Evolutionary conservation across 2,113 vertebrate species (phyloP).

Genomic region (Callipepla squamata): DNA sequence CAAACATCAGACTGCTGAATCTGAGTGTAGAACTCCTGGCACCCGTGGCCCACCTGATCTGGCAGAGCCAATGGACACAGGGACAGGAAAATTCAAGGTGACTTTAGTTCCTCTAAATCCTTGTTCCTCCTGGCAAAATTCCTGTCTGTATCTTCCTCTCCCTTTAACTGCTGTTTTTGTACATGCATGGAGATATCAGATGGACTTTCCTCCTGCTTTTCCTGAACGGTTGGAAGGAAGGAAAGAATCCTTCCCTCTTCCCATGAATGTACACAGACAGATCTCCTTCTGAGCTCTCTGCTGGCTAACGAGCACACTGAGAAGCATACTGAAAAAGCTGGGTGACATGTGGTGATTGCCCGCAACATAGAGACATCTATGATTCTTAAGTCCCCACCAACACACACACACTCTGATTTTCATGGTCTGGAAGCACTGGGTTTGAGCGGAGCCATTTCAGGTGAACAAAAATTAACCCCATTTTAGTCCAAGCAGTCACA

Average conservation of each 20-base stretch:
- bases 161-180: background rate
- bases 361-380: background rate
- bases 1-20: background rate
- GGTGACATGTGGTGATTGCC: background rate
- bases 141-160: background rate
- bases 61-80: background rate
- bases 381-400: background rate
- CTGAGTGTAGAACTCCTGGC: background rate
- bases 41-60: background rate
- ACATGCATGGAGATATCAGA: background rate
- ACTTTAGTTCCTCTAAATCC: slow-evolving; percentile 3
- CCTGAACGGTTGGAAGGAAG: background rate
- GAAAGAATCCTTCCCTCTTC: background rate
- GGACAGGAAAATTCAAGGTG: slow-evolving; percentile 27
- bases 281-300: background rate
- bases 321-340: background rate
- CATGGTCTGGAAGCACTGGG: background rate
- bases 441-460: background rate
- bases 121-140: background rate
- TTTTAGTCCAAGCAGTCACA: background rate
- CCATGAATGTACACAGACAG: background rate
- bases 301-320: background rate
- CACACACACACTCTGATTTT: background rate
- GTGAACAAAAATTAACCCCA: background rate
- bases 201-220: background rate